A percentile compares a stretch with the other conserved stretches of the same genome.
These are phyloP conservation scores for Halcyon senegalensis DNA, from an alignment of 2,113 vertebrate species.

Conservation along the genomic window DNA sequence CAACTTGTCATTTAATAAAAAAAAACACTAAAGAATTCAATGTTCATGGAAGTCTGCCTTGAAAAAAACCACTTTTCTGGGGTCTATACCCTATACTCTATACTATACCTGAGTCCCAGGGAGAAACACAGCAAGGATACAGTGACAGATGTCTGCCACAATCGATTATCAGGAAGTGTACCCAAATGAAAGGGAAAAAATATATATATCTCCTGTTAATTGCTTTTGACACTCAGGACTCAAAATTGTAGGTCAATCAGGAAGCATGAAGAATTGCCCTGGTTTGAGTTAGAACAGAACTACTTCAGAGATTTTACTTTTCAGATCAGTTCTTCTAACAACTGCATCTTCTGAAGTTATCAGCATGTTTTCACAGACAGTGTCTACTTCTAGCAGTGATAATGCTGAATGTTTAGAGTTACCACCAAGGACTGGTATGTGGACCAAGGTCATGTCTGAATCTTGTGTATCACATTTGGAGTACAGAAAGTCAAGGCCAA, in stretches of 20 bases:
- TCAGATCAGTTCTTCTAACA: too few species aligned
- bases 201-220: neutral
- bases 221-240: neutral
- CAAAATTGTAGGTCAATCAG: neutral
- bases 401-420: too few species aligned
- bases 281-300: too few species aligned
- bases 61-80: neutral
- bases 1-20: neutral
- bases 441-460: too few species aligned
- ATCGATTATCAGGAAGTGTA: neutral
- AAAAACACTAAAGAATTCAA: neutral
- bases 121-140: neutral
- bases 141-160: neutral
- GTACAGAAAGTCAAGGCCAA: too few species aligned
- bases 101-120: neutral
- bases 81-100: neutral
- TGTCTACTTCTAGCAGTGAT: too few species aligned
- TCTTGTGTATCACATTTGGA: too few species aligned
- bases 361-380: too few species aligned
- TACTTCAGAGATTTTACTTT: too few species aligned
- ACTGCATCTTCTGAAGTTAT: too few species aligned
- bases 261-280: neutral
- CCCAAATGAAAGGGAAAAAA: neutral
- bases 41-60: neutral
- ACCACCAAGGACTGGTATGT: too few species aligned